Percentiles rank a stretch among this genome's conserved stretches.
Evolutionary conservation across 2,113 vertebrate species (phyloP).

Genomic region (Hippolais icterina): DNA sequence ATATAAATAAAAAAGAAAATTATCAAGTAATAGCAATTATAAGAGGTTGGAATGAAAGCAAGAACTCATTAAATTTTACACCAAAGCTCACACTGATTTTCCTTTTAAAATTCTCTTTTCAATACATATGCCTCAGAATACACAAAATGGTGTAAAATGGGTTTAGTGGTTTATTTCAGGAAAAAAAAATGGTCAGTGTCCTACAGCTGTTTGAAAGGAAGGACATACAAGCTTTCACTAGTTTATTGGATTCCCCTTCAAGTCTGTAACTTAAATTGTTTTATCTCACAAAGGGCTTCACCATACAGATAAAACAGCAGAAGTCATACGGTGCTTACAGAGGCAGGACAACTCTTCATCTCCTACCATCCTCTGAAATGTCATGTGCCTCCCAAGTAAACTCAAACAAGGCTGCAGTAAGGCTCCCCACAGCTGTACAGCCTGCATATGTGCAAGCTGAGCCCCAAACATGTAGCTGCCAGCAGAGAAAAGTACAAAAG

Average conservation of each 20-base stretch:
- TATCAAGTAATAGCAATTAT: background rate
- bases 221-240: background rate
- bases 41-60: background rate
- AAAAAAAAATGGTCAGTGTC: background rate
- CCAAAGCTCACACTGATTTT: background rate
- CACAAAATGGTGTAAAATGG: background rate
- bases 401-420: background rate
- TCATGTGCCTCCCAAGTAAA: background rate
- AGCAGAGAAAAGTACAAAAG: background rate
- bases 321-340: background rate
- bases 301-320: background rate
- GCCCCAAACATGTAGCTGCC: background rate
- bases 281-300: background rate
- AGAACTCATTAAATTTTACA: background rate
- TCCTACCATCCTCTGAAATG: background rate
- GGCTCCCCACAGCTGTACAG: background rate
- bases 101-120: background rate
- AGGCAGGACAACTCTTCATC: background rate
- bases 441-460: background rate
- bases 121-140: background rate
- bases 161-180: background rate
- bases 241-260: background rate
- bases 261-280: background rate
- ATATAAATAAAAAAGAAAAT: background rate
- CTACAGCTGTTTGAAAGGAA: background rate